A percentile compares a stretch with the other conserved stretches of the same genome.
Evolutionary conservation across 2,113 vertebrate genomes (phyloP).

Genomic region (Xyliphius kryptos): DNA sequence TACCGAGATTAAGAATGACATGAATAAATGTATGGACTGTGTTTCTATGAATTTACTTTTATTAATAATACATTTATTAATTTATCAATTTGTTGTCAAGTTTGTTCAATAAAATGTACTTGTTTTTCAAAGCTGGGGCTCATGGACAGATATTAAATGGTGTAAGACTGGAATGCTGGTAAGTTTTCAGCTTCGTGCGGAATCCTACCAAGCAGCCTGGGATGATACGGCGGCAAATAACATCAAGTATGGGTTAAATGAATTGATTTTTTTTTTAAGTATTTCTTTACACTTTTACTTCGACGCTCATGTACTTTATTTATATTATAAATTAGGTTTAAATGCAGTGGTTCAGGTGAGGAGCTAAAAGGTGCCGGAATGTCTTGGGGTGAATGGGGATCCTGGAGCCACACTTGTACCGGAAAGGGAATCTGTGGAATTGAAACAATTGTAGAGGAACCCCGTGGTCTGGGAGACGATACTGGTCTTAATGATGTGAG

Average conservation of each 20-base stretch:
- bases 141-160: conserved; percentile 40
- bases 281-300: not conserved
- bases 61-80: not conserved
- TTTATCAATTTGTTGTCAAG: not conserved
- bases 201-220: conserved; percentile 27
- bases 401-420: conserved; percentile 27
- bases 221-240: conserved; percentile 43
- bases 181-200: conserved; percentile 37
- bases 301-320: not conserved
- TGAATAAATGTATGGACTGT: too few relatives aligned
- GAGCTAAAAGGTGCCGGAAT: conserved; percentile 20
- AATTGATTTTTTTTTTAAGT: not conserved
- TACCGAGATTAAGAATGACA: too few relatives aligned
- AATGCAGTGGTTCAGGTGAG: conserved; percentile 22
- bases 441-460: conserved; percentile 34
- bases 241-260: conserved; percentile 28
- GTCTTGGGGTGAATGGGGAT: conserved; percentile 36
- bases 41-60: too few relatives aligned
- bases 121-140: conserved; percentile 31
- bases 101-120: not conserved
- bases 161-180: conserved; percentile 20
- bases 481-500: conserved; percentile 35
- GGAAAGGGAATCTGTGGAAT: conserved; percentile 39
- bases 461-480: conserved; percentile 32
- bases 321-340: conserved; percentile 29